These are phyloP conservation scores for Polia nebulosa DNA, from an alignment of 2,888 invertebrate genomes.

Conservation along the genomic window DNA sequence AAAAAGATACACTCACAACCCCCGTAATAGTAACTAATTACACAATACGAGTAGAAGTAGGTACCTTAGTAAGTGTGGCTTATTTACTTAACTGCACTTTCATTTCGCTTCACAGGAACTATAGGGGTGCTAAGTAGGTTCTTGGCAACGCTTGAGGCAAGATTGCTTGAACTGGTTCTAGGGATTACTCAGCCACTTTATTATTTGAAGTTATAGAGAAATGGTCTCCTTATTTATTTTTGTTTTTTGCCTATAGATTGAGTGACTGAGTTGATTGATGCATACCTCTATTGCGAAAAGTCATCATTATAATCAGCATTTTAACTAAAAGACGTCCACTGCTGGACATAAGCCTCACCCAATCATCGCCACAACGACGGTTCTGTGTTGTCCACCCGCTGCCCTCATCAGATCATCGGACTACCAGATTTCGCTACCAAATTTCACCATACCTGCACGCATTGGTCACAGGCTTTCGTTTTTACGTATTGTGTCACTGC, in stretches of 20 bases:
- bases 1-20: conserved; percentile 3
- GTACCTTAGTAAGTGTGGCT: conserved; percentile 34
- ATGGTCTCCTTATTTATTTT: neutral
- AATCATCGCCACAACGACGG: no score
- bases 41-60: neutral
- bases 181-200: conserved; percentile 4
- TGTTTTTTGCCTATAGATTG: no score
- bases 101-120: conserved; percentile 27
- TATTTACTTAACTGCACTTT: conserved; percentile 48
- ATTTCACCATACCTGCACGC: neutral
- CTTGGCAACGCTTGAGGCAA: conserved; percentile 12
- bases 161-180: conserved; percentile 16
- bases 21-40: conserved; percentile 24
- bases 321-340: no score
- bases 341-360: no score
- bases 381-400: no score
- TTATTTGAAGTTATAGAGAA: neutral
- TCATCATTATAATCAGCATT: no score
- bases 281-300: no score
- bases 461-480: neutral
- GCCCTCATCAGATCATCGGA: neutral
- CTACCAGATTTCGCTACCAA: no score
- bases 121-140: conserved; percentile 28
- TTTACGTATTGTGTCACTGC: neutral
- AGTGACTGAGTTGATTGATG: neutral